These are phyloP conservation scores for Andricus curvator DNA, from an alignment of 2,888 invertebrate species.

Conservation along the genomic window DNA sequence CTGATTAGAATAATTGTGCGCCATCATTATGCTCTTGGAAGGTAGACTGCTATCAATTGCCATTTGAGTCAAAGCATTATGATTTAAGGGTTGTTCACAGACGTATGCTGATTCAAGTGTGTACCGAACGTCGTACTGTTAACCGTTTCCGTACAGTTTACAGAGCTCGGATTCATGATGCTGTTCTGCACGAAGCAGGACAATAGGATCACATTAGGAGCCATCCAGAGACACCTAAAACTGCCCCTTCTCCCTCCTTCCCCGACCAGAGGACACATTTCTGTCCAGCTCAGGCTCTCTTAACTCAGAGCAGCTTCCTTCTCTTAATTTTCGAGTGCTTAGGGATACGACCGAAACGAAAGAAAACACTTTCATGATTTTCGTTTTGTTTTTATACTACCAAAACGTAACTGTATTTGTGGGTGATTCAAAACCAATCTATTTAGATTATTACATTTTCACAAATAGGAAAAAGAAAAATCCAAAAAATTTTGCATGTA, in stretches of 20 bases:
- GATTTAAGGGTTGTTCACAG: slow-evolving; percentile 47
- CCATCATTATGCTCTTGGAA: neutral
- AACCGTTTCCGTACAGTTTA: slow-evolving; percentile 76
- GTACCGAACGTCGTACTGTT: slow-evolving; percentile 71
- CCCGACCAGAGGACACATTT: neutral
- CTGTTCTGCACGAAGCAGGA: slow-evolving; percentile 61
- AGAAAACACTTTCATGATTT: too few relatives aligned
- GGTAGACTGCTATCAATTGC: slow-evolving; percentile 6
- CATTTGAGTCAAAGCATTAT: slow-evolving; percentile 45
- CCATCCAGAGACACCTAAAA: slow-evolving; percentile 62
- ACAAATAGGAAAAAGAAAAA: too few relatives aligned
- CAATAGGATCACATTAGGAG: slow-evolving; percentile 73
- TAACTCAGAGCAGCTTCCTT: slow-evolving; percentile 40
- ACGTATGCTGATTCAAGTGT: slow-evolving; percentile 45
- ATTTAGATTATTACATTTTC: too few relatives aligned
- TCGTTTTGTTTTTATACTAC: too few relatives aligned
- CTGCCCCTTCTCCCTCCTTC: slow-evolving; percentile 47
- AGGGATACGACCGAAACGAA: neutral
- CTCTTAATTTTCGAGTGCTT: slow-evolving; percentile 60
- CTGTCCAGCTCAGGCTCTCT: slow-evolving; percentile 8
- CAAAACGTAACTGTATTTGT: too few relatives aligned
- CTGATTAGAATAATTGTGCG: neutral
- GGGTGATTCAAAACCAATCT: too few relatives aligned
- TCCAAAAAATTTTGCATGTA: too few relatives aligned
- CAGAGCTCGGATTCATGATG: slow-evolving; percentile 71